Conservation (phyloP, 2,113 vertebrate species). For the Phainopepla nitens region DNA sequence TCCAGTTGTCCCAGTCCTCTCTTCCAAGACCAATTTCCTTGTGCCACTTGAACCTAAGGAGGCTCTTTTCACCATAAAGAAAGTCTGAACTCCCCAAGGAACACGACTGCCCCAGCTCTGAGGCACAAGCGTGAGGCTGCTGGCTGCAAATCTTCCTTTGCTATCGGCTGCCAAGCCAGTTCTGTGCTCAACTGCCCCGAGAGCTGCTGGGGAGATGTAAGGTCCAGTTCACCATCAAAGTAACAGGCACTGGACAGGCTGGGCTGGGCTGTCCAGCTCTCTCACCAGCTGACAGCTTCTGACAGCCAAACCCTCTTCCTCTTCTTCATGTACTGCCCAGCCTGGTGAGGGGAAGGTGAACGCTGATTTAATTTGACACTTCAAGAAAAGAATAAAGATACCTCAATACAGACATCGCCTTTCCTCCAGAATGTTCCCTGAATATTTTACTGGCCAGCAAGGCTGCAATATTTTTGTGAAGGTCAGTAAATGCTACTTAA, state of each 20-base stretch:
- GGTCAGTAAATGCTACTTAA: slow-evolving; percentile 6
- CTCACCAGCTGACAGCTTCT: neutral
- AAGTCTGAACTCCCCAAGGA: neutral
- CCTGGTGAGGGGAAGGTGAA: slow-evolving; percentile 24
- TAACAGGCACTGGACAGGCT: neutral
- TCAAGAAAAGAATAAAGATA: neutral
- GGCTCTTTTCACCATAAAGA: neutral
- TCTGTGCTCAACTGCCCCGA: neutral
- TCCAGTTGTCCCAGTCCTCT: neutral
- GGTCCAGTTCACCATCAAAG: neutral
- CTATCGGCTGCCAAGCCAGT: neutral
- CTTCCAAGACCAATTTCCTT: neutral
- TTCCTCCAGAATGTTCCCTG: neutral
- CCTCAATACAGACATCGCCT: neutral
- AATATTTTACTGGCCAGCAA: neutral
- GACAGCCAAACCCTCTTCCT: neutral
- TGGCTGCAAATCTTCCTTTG: neutral
- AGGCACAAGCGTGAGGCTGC: neutral
- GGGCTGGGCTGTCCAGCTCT: neutral
- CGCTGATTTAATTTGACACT: slow-evolving; percentile 31
- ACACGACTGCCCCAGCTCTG: neutral
- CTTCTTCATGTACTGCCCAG: neutral
- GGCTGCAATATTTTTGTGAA: neutral
- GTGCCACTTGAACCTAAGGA: neutral
- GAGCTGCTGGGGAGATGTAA: neutral